phyloP scores from a whole-genome alignment of 2,113 vertebrate genomes.

The Neogobius melanostomus region DNA sequence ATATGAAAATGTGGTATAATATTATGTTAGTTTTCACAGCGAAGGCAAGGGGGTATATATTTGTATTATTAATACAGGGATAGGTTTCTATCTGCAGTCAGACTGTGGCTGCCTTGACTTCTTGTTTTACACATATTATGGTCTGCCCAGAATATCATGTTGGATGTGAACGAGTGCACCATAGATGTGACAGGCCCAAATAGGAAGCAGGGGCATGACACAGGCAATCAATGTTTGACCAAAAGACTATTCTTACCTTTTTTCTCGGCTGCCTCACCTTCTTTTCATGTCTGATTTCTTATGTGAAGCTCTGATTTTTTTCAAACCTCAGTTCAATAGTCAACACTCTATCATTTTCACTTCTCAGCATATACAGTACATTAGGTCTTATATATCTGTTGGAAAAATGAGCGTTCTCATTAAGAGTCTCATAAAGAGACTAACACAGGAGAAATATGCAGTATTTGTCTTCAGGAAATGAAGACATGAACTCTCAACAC shows the following conservation, averaged over 20 bases:
- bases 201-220: slow-evolving; percentile 32
- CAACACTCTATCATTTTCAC: background rate
- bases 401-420: too few species aligned
- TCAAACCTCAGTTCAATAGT: background rate
- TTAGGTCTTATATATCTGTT: too few species aligned
- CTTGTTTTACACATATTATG: slow-evolving; percentile 13
- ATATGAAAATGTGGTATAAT: background rate
- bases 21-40: background rate
- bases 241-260: slow-evolving; percentile 35
- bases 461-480: too few species aligned
- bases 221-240: slow-evolving; percentile 45
- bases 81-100: slow-evolving; percentile 21
- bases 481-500: too few species aligned
- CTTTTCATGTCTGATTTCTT: background rate
- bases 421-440: too few species aligned
- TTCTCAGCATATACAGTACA: background rate
- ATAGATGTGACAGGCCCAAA: slow-evolving; percentile 34
- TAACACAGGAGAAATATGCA: too few species aligned
- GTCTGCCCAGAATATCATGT: slow-evolving; percentile 42
- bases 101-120: slow-evolving; percentile 28
- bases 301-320: background rate
- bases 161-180: slow-evolving; percentile 48
- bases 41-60: background rate
- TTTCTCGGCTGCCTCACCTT: slow-evolving; percentile 2
- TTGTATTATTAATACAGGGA: background rate